phyloP scores from a whole-genome alignment of 1,140 invertebrate species.

The Heliothis subflexa region DNA sequence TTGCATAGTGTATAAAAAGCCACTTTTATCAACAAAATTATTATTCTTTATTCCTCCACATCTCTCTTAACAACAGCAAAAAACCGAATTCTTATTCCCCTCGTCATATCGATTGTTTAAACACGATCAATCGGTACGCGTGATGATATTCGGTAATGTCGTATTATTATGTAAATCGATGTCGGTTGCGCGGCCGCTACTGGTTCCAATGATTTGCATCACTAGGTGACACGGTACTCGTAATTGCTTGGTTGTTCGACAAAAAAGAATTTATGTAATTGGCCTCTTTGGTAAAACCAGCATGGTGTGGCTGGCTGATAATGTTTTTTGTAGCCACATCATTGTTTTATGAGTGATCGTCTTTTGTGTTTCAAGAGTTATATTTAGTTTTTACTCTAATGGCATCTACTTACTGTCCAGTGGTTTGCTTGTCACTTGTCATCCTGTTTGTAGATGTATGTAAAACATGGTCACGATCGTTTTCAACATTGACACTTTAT shows the following conservation, averaged over 20 bases:
- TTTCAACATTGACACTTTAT: too few species aligned
- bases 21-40: background rate
- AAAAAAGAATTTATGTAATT: slow-evolving; percentile 31
- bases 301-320: background rate
- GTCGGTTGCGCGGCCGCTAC: slow-evolving; percentile 24
- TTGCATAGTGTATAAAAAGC: too few species aligned
- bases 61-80: background rate
- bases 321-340: background rate
- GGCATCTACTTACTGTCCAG: too few species aligned
- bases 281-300: background rate
- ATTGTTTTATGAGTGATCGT: background rate
- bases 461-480: too few species aligned
- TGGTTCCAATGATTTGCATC: slow-evolving; percentile 25
- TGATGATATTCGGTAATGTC: slow-evolving; percentile 47
- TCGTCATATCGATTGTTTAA: slow-evolving; percentile 26
- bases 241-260: slow-evolving; percentile 18
- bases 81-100: slow-evolving; percentile 8
- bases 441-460: too few species aligned
- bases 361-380: background rate
- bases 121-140: slow-evolving; percentile 46
- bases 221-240: slow-evolving; percentile 15
- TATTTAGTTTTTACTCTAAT: too few species aligned
- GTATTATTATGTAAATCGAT: slow-evolving; percentile 49
- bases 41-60: background rate
- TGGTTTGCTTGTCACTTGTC: too few species aligned